Conservation (phyloP, 2,113 vertebrate species). For the Lepus europaeus region DNA sequence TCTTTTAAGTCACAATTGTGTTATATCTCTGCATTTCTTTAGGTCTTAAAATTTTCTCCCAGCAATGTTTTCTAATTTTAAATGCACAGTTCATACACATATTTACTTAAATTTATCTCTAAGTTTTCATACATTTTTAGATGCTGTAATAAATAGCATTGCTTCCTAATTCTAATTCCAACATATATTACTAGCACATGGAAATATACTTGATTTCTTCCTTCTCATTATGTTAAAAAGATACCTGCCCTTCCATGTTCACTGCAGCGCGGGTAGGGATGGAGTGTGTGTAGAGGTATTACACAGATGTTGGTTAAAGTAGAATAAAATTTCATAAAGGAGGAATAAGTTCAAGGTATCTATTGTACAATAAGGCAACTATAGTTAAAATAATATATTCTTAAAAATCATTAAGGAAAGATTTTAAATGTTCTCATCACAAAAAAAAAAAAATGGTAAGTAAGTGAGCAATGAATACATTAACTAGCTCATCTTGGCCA, state of each 20-base stretch:
- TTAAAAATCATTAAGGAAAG: background rate
- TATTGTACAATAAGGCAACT: too few relatives aligned
- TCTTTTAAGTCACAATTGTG: background rate
- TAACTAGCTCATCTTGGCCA: background rate
- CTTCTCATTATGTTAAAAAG: background rate
- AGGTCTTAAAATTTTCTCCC: background rate
- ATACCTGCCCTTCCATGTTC: background rate
- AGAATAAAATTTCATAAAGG: background rate
- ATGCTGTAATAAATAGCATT: background rate
- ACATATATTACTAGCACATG: background rate
- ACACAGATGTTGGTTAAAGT: background rate
- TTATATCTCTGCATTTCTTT: background rate
- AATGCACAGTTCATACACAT: background rate
- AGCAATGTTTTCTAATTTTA: background rate
- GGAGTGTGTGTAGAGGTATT: too few relatives aligned
- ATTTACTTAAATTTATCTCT: background rate
- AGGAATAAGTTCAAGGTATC: background rate
- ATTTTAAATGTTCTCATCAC: background rate
- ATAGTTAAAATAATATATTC: background rate
- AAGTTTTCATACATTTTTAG: background rate
- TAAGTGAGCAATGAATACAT: background rate
- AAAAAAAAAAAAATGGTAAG: background rate
- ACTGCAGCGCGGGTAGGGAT: background rate
- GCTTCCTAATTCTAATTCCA: slow-evolving; percentile 21
- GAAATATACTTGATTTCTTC: background rate